These are phyloP conservation scores for Rhinoderma darwinii DNA, from an alignment of 2,113 vertebrate species.

Conservation along the genomic window DNA sequence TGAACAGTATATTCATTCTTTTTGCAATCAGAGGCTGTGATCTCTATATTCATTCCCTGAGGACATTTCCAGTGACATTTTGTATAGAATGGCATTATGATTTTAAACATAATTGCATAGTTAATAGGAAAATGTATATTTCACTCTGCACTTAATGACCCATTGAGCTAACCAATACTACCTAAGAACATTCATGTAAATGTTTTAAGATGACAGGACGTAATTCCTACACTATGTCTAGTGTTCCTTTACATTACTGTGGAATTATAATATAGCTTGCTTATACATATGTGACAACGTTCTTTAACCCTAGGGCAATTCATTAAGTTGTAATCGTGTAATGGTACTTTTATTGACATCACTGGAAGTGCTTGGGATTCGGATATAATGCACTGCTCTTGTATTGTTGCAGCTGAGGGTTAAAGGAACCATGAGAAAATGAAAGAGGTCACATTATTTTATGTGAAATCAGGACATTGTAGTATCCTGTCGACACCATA, in stretches of 20 bases:
- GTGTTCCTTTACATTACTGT: slow-evolving; percentile 47
- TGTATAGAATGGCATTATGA: slow-evolving; percentile 58
- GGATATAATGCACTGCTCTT: slow-evolving; percentile 8
- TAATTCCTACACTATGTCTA: slow-evolving; percentile 48
- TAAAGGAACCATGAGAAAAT: neutral
- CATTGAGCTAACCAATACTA: slow-evolving; percentile 53
- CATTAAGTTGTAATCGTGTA: slow-evolving; percentile 41
- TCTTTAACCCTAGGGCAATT: slow-evolving; percentile 43
- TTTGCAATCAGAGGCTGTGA: slow-evolving; percentile 50
- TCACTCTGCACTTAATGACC: slow-evolving; percentile 57
- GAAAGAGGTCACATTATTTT: neutral
- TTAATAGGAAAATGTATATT: slow-evolving; percentile 60
- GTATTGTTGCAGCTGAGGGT: neutral
- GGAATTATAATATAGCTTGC: slow-evolving; percentile 28
- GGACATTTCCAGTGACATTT: slow-evolving; percentile 58
- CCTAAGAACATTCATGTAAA: slow-evolving; percentile 52
- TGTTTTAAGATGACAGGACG: slow-evolving; percentile 53
- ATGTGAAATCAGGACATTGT: neutral
- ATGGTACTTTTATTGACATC: slow-evolving; percentile 42
- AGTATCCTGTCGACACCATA: neutral
- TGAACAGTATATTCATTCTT: slow-evolving; percentile 53
- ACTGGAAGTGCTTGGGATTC: neutral
- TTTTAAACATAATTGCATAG: slow-evolving; percentile 59
- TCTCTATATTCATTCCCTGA: slow-evolving; percentile 54
- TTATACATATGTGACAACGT: slow-evolving; percentile 42